Conservation (phyloP, 2,113 vertebrate genomes). For the Chelonoidis abingdonii region DNA sequence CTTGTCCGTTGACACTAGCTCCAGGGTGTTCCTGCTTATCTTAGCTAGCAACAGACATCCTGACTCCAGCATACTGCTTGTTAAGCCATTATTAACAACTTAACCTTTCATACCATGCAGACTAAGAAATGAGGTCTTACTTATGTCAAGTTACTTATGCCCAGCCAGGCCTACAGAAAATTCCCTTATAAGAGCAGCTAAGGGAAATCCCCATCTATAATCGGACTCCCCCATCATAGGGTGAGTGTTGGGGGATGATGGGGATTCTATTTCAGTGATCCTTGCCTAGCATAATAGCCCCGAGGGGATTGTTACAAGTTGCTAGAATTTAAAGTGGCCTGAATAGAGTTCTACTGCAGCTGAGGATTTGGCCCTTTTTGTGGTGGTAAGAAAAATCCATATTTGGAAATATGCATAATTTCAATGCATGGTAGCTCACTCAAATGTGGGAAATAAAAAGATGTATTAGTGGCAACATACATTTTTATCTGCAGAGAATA, state of each 20-base stretch:
- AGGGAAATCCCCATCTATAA: slow-evolving; percentile 1
- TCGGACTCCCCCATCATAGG: background rate
- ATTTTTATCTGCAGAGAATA: background rate
- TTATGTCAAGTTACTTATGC: background rate
- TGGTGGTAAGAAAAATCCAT: background rate
- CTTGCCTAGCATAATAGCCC: background rate
- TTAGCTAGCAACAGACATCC: background rate
- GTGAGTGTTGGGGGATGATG: background rate
- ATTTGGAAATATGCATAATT: background rate
- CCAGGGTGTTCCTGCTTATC: background rate
- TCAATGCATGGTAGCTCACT: background rate
- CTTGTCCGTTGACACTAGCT: background rate
- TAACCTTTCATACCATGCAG: background rate
- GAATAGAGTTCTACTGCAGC: background rate
- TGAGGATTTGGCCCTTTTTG: background rate
- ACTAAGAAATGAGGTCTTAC: background rate
- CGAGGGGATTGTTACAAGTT: background rate
- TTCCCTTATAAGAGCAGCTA: background rate
- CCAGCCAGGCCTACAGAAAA: background rate
- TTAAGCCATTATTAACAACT: background rate
- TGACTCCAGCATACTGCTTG: background rate
- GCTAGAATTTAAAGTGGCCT: background rate
- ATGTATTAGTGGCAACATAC: background rate
- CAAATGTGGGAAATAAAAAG: background rate
- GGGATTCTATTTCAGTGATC: background rate